These are phyloP conservation scores for Tolypeutes matacus DNA, from an alignment of 2,797 vertebrate genomes.

Conservation along the genomic window DNA sequence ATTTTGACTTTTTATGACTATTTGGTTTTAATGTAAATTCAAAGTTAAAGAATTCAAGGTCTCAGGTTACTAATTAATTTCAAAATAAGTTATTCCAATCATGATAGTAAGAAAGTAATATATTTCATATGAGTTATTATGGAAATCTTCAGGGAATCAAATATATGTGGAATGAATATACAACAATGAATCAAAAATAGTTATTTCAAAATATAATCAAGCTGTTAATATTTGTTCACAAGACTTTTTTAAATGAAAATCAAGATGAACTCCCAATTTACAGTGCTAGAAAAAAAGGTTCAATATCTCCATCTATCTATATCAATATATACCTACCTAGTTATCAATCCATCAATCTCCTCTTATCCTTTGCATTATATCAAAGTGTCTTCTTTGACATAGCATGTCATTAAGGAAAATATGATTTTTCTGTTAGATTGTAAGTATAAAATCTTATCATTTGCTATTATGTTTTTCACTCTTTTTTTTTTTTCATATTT, in stretches of 20 bases:
- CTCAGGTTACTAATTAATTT: neutral
- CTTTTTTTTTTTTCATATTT: neutral
- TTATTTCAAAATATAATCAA: constrained; percentile 19
- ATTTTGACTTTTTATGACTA: neutral
- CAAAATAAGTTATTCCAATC: neutral
- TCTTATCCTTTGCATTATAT: neutral
- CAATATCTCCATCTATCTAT: neutral
- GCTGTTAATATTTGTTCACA: neutral
- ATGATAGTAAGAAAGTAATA: neutral
- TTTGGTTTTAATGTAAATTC: neutral
- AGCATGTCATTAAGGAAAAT: neutral
- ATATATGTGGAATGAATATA: neutral
- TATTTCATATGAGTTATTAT: neutral
- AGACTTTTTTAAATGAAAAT: neutral
- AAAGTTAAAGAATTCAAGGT: neutral
- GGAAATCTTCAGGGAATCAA: neutral
- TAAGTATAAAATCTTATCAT: neutral
- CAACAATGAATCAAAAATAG: neutral
- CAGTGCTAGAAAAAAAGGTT: neutral
- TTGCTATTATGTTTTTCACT: neutral
- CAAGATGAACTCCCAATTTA: neutral
- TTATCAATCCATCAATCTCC: neutral
- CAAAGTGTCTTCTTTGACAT: neutral
- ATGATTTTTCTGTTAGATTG: neutral
- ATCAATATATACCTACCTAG: neutral